These are phyloP conservation scores for Philaethria dido DNA, from an alignment of 2,888 invertebrate species.

Conservation along the genomic window DNA sequence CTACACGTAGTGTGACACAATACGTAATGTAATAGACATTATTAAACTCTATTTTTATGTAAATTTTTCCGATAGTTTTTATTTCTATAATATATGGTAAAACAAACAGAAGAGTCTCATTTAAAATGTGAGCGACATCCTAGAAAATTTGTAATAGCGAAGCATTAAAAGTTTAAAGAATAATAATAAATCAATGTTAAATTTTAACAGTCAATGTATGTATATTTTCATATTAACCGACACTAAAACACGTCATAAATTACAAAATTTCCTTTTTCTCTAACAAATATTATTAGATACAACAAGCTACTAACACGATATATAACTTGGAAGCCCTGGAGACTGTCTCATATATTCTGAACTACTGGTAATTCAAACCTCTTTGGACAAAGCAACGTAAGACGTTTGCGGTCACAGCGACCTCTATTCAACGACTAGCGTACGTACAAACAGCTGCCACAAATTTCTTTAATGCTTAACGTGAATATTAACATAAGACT, in stretches of 20 bases:
- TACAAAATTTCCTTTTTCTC: neutral
- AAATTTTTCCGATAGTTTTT: no score
- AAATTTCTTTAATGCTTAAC: constrained; percentile 58
- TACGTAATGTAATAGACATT: no score
- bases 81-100: no score
- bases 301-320: neutral
- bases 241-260: neutral
- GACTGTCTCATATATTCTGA: constrained; percentile 54
- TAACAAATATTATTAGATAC: neutral
- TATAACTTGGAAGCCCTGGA: constrained; percentile 26
- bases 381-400: constrained; percentile 44
- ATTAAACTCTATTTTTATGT: no score
- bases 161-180: no score
- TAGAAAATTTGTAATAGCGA: no score
- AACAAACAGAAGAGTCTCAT: no score
- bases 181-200: no score
- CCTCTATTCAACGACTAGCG: constrained; percentile 48
- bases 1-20: no score
- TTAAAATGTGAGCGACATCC: no score
- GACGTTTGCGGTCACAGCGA: constrained; percentile 43
- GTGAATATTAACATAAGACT: constrained; percentile 36
- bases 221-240: no score
- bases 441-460: constrained; percentile 44
- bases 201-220: no score
- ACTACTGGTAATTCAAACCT: constrained; percentile 38